A percentile compares a stretch with the other conserved stretches of the same genome.
These are phyloP conservation scores for Aquatica leii DNA, from an alignment of 2,888 invertebrate species.

Conservation along the genomic window DNA sequence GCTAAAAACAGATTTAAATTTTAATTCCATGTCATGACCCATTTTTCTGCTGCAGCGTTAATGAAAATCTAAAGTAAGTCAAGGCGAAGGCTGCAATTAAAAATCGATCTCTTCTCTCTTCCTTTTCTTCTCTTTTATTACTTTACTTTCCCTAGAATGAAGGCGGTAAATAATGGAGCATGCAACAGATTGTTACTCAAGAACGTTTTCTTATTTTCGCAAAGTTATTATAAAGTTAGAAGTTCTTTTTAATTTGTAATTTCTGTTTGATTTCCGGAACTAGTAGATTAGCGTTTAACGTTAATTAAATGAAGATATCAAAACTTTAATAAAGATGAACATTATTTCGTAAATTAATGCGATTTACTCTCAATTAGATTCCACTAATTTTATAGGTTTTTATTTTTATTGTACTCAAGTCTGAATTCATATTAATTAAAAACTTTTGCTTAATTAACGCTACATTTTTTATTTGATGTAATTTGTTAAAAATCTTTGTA, in stretches of 20 bases:
- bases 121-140: conserved; percentile 47
- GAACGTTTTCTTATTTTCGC: conserved; percentile 61
- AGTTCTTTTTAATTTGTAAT: conserved; percentile 28
- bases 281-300: conserved; percentile 12
- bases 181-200: conserved; percentile 62
- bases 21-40: conserved; percentile 41
- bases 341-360: too few species aligned
- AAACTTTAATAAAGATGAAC: conserved; percentile 6
- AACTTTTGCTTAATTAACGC: too few species aligned
- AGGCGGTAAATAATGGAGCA: conserved; percentile 59
- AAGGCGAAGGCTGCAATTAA: conserved; percentile 64
- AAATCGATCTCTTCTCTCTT: conserved; percentile 59
- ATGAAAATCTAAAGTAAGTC: conserved; percentile 63
- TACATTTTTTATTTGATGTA: too few species aligned
- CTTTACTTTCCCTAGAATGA: conserved; percentile 46
- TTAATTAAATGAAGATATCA: conserved; percentile 5
- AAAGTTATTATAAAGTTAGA: conserved; percentile 28
- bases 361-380: too few species aligned
- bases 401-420: too few species aligned
- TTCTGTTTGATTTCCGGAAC: conserved; percentile 23
- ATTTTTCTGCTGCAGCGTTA: conserved; percentile 50
- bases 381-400: too few species aligned
- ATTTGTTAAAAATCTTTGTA: too few species aligned
- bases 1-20: conserved; percentile 31
- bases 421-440: too few species aligned